Base-by-base conservation (phyloP, 2,113 vertebrate genomes). In the Thalassarche chlororhynchos region DNA sequence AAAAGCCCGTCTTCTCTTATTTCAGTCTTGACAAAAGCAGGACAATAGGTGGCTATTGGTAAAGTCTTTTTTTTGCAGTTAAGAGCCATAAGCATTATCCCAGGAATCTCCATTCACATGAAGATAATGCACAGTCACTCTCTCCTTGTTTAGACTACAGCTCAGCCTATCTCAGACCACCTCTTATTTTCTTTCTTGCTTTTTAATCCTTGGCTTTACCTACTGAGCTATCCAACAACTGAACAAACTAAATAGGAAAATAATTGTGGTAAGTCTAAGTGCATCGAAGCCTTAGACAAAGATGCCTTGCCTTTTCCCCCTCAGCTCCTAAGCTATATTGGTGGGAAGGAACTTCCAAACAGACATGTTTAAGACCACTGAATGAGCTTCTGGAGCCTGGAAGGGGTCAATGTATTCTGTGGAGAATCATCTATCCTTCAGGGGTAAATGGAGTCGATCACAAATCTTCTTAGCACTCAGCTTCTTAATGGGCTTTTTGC, bases 11-110 rank as follows among this genome's bases (percentile, higher is more conserved):
- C 97, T 97, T 92, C 96, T 97, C 98, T 98, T 95, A 97, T 98
- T 98, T 98, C 95, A 85, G 80, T 90, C 93, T 90, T 98, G 96
- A 99, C 98, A 99, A 99, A 98, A 98, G 95, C 65, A 52, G 93
- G 96, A 99, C 98, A 99, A 99, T 98, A 96, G 96, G 78, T 97
- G 96, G 95, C 97, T 98, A 97, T 97, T 98, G 97, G 97, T 95
- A 95, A 98, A 97, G 96, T 93, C 75, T 96, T 96, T 95, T 95
- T 97, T 91, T 76, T 87, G 58, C 90, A 93, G 84, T 98, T 97
- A 97, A 92, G 52, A 91, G 96, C 98, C 93, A 83, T 86, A 98
- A 93, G 95, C 95, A 96, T 98, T 98, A 98, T 97, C 94, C 97
- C 86, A 96, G 95, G 97, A 97, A 96, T 98, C 98, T 98, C 97